These are phyloP conservation scores for Cichladusa arquata DNA, from an alignment of 2,113 vertebrate genomes.

Conservation along the genomic window DNA sequence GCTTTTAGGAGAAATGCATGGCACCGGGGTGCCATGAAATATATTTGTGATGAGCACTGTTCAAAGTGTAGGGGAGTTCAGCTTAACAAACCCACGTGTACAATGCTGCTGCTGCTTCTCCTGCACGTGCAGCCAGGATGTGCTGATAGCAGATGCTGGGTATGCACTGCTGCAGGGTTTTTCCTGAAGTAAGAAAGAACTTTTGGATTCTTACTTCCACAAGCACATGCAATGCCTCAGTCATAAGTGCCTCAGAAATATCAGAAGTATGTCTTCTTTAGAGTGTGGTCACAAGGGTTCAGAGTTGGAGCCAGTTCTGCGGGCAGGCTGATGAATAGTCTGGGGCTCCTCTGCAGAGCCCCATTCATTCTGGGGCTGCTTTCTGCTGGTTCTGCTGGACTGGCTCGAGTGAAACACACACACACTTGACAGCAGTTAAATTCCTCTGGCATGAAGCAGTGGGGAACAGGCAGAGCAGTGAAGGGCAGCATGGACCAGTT, in stretches of 20 bases:
- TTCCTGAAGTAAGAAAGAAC: too few species aligned
- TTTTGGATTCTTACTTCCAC: too few species aligned
- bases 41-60: background rate
- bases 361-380: background rate
- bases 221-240: background rate
- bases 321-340: background rate
- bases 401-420: background rate
- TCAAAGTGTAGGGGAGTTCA: fast-evolving
- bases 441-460: background rate
- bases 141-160: too few species aligned
- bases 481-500: background rate
- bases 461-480: background rate
- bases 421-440: background rate
- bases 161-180: too few species aligned
- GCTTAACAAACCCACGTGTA: background rate
- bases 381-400: background rate
- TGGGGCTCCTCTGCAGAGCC: background rate
- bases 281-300: background rate
- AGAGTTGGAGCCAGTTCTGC: background rate
- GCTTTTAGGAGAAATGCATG: background rate
- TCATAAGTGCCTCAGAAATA: background rate
- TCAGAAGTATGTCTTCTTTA: background rate
- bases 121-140: background rate
- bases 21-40: fast-evolving
- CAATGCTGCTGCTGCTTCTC: background rate